Evolutionary conservation across 2,797 vertebrate species (phyloP), one percentile per base, ranked within the genome.

Genomic region (Catamblyrhynchus diadema): DNA sequence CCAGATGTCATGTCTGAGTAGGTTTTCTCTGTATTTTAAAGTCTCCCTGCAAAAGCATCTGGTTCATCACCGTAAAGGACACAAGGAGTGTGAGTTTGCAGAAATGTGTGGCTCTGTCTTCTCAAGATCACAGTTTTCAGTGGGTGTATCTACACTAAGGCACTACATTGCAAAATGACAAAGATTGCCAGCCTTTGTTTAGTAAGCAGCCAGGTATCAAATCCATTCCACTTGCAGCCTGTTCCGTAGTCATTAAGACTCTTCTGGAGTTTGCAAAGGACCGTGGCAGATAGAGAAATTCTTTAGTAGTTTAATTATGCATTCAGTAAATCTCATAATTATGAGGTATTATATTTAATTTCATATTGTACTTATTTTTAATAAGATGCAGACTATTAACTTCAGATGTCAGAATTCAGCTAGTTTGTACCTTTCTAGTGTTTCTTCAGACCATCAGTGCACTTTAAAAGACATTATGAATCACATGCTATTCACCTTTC

Each of bases 401-500:
- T 93, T 64, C 28, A 47, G n/a, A 61, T 90, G 66, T 74, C 51
- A 86, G 50, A 84, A 75, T 65, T 74, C 30, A n/a, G 45, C 12
- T 61, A 28, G 22, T 92, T 81, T 15, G 14, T 19, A 56, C 1
- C 3, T 69, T 65, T 69, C 50, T 28, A 39, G 5, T 54, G n/a
- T 53, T 81, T 88, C 32, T 84, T 84, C 50, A 86, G 45, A 28
- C 41, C 15, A 4, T 48, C 48, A 78, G n/a, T 33, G 88, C 50
- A 53, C n/a, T 90, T 78, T 45, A 50, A 78, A 86, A 73, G 50
- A 78, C n/a, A 24, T 33, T 61, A 24, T 33, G 12, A 87, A 57
- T 82, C 37, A 33, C 13, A 20, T 48, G 32, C 17, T 53, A 6
- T 71, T 93, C 48, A 65, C 24, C n/a, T 89, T 86, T 75, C 41